Conservation (phyloP, 1,140 invertebrate species). For the Drosophila ironensis region DNA sequence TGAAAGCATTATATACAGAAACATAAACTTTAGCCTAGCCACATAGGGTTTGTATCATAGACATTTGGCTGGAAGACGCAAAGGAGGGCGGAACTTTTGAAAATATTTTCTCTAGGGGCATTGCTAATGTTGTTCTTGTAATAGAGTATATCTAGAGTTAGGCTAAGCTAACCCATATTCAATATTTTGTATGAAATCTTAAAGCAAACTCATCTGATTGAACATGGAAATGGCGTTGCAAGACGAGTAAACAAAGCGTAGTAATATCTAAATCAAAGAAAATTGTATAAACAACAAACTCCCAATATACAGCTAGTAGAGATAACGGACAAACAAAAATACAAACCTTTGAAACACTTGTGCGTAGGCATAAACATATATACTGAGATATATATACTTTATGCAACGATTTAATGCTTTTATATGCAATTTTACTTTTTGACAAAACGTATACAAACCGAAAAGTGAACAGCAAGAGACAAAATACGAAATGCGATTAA, state of each 20-base stretch:
- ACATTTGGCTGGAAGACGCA: slow-evolving; percentile 25
- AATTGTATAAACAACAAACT: slow-evolving; percentile 56
- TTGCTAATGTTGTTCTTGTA: slow-evolving; percentile 52
- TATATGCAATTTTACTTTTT: slow-evolving; percentile 50
- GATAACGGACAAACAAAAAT: slow-evolving; percentile 12
- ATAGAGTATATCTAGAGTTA: slow-evolving; percentile 35
- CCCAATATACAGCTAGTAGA: slow-evolving; percentile 19
- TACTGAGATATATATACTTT: slow-evolving; percentile 19
- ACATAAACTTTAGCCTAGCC: slow-evolving; percentile 66
- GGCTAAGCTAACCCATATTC: slow-evolving; percentile 34
- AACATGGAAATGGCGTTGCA: slow-evolving; percentile 26
- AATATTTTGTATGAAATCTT: slow-evolving; percentile 50
- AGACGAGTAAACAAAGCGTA: slow-evolving; percentile 62
- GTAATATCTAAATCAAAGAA: slow-evolving; percentile 79
- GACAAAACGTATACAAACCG: slow-evolving; percentile 41
- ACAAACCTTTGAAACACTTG: slow-evolving; percentile 21
- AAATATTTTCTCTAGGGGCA: slow-evolving; percentile 49
- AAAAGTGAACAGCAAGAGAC: slow-evolving; percentile 1
- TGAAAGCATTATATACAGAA: slow-evolving; percentile 65
- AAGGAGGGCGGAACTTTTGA: slow-evolving; percentile 36
- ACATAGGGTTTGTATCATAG: slow-evolving; percentile 56
- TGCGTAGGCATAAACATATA: slow-evolving; percentile 19
- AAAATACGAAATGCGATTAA: neutral
- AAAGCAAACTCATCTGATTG: slow-evolving; percentile 21
- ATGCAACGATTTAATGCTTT: slow-evolving; percentile 34